phyloP scores from a whole-genome alignment of 2,888 invertebrate species.

The Acleris sparsana region DNA sequence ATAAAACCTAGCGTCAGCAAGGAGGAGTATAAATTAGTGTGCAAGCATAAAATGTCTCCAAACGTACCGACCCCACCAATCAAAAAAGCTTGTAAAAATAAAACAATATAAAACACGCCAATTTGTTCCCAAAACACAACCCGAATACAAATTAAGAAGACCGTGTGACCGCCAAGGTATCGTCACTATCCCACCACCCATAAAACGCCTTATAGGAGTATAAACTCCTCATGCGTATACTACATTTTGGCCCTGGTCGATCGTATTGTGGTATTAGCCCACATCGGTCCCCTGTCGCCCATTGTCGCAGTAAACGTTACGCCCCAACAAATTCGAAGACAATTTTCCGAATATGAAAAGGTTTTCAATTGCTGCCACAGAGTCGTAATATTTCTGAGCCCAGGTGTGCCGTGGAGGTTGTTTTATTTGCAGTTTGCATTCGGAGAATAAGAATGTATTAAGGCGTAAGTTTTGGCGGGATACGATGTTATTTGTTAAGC shows the following conservation, averaged over 20 bases:
- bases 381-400: conserved; percentile 5
- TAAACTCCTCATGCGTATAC: too few relatives aligned
- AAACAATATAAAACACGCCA: too few relatives aligned
- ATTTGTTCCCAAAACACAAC: background rate
- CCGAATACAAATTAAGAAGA: background rate
- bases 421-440: background rate
- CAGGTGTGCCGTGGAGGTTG: conserved; percentile 8
- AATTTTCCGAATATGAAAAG: conserved; percentile 35
- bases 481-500: too few relatives aligned
- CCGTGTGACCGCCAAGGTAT: background rate
- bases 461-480: too few relatives aligned
- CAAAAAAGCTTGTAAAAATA: too few relatives aligned
- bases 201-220: too few relatives aligned
- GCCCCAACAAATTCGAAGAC: conserved; percentile 33
- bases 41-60: too few relatives aligned
- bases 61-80: too few relatives aligned
- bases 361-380: conserved; percentile 29
- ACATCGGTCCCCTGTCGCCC: conserved; percentile 20
- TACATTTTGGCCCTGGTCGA: background rate
- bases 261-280: conserved; percentile 14
- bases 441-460: background rate
- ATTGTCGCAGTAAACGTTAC: conserved; percentile 20
- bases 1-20: too few relatives aligned
- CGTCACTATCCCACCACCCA: too few relatives aligned
- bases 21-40: too few relatives aligned